phyloP scores from a whole-genome alignment of 2,797 vertebrate species.

The Enteromius fasciolatus region DNA sequence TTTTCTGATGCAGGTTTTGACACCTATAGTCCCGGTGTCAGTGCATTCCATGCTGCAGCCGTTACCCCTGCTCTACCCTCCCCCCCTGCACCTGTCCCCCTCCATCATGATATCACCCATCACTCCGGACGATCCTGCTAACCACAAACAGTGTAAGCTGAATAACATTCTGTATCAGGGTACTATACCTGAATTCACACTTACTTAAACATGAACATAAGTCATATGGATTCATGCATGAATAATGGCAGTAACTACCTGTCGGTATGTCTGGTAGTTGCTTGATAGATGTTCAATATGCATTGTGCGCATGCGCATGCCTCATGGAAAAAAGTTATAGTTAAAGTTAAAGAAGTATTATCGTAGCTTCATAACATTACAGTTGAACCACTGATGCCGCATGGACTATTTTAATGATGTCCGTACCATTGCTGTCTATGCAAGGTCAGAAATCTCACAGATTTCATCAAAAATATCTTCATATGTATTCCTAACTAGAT shows the following conservation, averaged over 20 bases:
- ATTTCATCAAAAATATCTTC: background rate
- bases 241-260: background rate
- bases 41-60: conserved; percentile 83
- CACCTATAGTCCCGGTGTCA: conserved; percentile 65
- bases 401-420: background rate
- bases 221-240: background rate
- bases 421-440: background rate
- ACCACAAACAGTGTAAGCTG: conserved; percentile 33
- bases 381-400: background rate
- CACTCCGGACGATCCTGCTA: conserved; percentile 75
- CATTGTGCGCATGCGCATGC: too few relatives aligned
- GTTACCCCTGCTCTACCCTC: conserved; percentile 87
- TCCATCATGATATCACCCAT: conserved; percentile 83
- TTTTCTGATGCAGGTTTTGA: conserved; percentile 47
- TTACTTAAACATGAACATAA: background rate
- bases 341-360: too few relatives aligned
- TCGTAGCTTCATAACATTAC: too few relatives aligned
- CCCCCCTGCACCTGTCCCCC: conserved; percentile 85
- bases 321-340: too few relatives aligned
- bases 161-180: too few relatives aligned
- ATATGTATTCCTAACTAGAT: background rate
- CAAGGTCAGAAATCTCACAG: background rate
- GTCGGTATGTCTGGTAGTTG: background rate
- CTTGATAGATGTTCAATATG: background rate
- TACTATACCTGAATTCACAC: background rate